A percentile compares a stretch with the other conserved stretches of the same genome.
Evolutionary conservation across 1,140 invertebrate genomes (phyloP).

Genomic region (Drosophila baimaii): DNA sequence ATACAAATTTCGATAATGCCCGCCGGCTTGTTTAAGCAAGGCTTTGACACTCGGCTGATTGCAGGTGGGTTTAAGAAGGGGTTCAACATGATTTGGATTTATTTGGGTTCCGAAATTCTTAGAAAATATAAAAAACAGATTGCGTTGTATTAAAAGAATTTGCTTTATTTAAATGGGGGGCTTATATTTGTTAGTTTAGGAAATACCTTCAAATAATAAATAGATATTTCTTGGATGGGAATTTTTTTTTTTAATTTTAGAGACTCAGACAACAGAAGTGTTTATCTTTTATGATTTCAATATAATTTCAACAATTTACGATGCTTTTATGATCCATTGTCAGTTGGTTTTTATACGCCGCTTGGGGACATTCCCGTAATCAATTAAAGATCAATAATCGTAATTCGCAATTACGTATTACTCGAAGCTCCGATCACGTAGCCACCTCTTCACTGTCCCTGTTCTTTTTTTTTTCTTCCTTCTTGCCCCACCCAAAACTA

Average conservation of each 20-base stretch:
- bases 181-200: not conserved
- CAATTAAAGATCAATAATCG: slow-evolving; percentile 72
- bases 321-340: slow-evolving; percentile 35
- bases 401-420: slow-evolving; percentile 68
- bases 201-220: not conserved
- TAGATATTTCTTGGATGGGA: not conserved
- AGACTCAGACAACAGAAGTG: slow-evolving; percentile 1
- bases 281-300: slow-evolving; percentile 8
- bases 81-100: not conserved
- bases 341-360: slow-evolving; percentile 1
- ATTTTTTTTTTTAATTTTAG: not conserved
- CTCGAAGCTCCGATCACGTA: slow-evolving; percentile 47
- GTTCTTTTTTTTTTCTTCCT: not conserved
- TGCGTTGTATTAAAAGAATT: not conserved
- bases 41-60: slow-evolving; percentile 8
- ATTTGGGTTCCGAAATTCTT: not conserved
- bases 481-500: slow-evolving; percentile 39
- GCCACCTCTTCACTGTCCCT: not conserved
- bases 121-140: not conserved
- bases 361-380: slow-evolving; percentile 27
- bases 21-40: slow-evolving; percentile 24
- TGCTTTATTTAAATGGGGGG: no score
- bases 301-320: slow-evolving; percentile 16
- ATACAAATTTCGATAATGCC: slow-evolving; percentile 60
- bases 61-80: slow-evolving; percentile 18